Evolutionary conservation across 2,113 vertebrate genomes (phyloP), one percentile per base, ranked within the genome.

Genomic region (Ariopsis seemanni): DNA sequence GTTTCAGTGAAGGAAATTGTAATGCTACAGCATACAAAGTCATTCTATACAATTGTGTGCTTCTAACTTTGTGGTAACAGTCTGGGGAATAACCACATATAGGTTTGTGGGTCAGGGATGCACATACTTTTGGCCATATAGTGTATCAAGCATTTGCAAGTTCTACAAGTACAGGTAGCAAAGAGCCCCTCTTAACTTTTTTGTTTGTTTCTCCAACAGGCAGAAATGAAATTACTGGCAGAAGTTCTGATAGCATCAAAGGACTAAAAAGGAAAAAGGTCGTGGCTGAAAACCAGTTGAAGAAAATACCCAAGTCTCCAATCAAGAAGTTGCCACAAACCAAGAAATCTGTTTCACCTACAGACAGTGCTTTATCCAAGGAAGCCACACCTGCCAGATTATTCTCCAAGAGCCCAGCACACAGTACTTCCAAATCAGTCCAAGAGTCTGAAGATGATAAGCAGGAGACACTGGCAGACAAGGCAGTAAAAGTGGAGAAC

Each of bases 261-360:
- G 97, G 98, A 90, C 94, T 99, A 89, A 99, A 99, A 93, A 96
- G 98, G 86, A 99, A 99, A 92, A 99, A 99, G 93, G 94, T 99
- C 69, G 96, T 99, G 84, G 96, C 95, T 84, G 98, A 99, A 93
- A 99, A 97, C 92, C 97, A 97, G 83, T 93, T 96, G 2, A 99
- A 99, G 91, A 99, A 99, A 94, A 97, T 98, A 92, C 97, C 97
- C 18, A 99, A 99, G 93, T 99, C 98, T 27, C 98, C 98, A 34
- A 95, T 99, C 92, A 98, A 97, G 91, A 98, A 96, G 88, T 95
- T 96, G 8, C 91, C 96, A 17, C 96, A 97, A 91, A 88, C 94
- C 57, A 97, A 97, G 94, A 92, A 91, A 55, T 82, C 93, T 7
- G 91, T 89, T 85, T 52, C 94, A n/a, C 93, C 89, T 71, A 83